Evolutionary conservation across 2,797 vertebrate genomes (phyloP).

Genomic region (Cuculus canorus): DNA sequence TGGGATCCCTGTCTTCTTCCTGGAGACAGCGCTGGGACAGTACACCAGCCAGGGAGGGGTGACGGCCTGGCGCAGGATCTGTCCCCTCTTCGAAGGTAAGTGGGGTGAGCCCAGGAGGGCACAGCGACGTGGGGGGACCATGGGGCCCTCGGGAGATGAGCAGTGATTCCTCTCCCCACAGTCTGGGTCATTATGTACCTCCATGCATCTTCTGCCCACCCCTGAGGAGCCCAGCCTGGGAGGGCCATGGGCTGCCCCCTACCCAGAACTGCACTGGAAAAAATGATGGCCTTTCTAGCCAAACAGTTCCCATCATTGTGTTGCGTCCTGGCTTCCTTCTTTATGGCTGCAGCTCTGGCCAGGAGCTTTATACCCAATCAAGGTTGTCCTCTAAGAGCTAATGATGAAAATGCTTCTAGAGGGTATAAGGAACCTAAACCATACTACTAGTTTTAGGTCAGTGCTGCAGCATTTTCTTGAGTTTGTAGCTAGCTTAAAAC

Average conservation of each 20-base stretch:
- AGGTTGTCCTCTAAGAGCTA: neutral
- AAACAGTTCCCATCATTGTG: rapidly evolving
- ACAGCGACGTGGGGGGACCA: rapidly evolving
- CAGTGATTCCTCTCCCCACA: neutral
- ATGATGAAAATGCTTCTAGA: neutral
- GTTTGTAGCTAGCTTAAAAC: neutral
- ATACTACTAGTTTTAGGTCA: neutral
- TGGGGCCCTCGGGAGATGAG: rapidly evolving
- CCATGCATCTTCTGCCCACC: rapidly evolving
- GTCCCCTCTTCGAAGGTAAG: slow-evolving; percentile 95
- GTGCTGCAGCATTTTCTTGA: neutral
- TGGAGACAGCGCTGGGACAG: slow-evolving; percentile 94
- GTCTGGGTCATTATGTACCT: neutral
- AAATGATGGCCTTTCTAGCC: neutral
- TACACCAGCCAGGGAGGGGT: slow-evolving; percentile 94
- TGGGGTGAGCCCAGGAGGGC: neutral
- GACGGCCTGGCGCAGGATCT: slow-evolving; percentile 94
- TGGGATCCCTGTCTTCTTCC: slow-evolving; percentile 93
- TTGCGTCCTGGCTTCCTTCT: neutral
- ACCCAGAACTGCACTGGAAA: neutral
- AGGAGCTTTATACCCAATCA: neutral
- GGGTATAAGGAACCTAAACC: neutral
- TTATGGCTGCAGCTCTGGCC: neutral
- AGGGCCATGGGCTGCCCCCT: neutral
- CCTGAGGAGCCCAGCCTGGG: neutral